A percentile compares a stretch with the other conserved stretches of the same genome.
Conservation (phyloP, 1,140 invertebrate genomes). For the Reticulitermes speratus region DNA sequence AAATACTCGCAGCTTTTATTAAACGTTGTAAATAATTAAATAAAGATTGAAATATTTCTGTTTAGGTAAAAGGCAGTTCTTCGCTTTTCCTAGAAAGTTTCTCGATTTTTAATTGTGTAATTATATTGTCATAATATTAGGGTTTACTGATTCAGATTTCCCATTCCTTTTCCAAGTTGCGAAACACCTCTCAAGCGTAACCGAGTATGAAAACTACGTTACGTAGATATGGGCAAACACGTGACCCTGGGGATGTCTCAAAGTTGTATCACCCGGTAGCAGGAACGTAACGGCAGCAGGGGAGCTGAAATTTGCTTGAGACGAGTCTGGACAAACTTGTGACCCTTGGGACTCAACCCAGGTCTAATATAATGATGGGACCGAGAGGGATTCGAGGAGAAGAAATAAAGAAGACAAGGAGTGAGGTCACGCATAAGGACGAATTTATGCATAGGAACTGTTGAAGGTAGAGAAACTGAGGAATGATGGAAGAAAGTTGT, state of each 20-base stretch:
- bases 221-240: not conserved
- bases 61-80: no score
- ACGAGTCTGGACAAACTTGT: slow-evolving; percentile 4
- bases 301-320: not conserved
- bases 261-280: not conserved
- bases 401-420: not conserved
- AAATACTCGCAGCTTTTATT: no score
- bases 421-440: not conserved
- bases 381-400: not conserved
- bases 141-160: not conserved
- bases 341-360: not conserved
- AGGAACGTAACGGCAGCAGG: not conserved
- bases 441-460: not conserved
- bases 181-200: not conserved
- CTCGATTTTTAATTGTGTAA: not conserved
- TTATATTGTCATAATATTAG: not conserved
- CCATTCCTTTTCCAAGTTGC: not conserved
- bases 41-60: no score
- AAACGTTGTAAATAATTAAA: no score
- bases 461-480: not conserved
- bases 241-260: not conserved
- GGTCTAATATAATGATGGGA: not conserved
- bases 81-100: no score
- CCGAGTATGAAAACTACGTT: not conserved
- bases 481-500: not conserved